Evolutionary conservation across 2,113 vertebrate species (phyloP), one percentile per base, ranked within the genome.

Genomic region (Carettochelys insculpta): DNA sequence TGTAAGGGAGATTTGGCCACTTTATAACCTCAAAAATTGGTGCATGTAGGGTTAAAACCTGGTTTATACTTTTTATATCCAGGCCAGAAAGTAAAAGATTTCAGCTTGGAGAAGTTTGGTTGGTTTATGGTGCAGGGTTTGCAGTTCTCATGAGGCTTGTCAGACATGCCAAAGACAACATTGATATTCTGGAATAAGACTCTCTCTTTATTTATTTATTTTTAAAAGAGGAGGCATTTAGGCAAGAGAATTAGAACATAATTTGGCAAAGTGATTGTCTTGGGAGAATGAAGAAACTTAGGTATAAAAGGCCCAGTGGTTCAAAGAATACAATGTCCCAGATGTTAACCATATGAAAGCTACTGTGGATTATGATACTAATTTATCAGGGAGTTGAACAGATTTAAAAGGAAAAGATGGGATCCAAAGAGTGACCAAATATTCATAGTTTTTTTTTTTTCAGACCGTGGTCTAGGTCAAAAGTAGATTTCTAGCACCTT

Each of bases 201-300:
- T 82, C 65, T 93, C 31, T 53, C 24, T 53, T 53, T 56, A 29
- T 27, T 56, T 29, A 11, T 56, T 56, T 25, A 58, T n/a, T n/a
- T n/a, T n/a, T n/a, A 27, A 41, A 61, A 88, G 51, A 75, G 48
- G 20, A 29, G 12, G 82, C 3, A 1, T 56, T 54, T 71, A 91
- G 56, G 27, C 90, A 86, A 77, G 82, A 92, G 86, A 88, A 50
- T 43, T 45, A 75, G 22, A 75, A 75, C 71, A 43, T 75, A 29
- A 75, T 43, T 75, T 75, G 41, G 24, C 41, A 24, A 38, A 73
- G 6, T 50, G 93, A 84, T 94, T 94, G 52, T 88, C 31, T 11
- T 75, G 52, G 43, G 45, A 93, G 25, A 92, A 3, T 48, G 65
- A 56, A 87, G 80, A 95, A 94, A 94, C 90, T 90, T 91, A 79